Evolutionary conservation across 2,888 invertebrate genomes (phyloP).

Genomic region (Therioaphis trifolii): DNA sequence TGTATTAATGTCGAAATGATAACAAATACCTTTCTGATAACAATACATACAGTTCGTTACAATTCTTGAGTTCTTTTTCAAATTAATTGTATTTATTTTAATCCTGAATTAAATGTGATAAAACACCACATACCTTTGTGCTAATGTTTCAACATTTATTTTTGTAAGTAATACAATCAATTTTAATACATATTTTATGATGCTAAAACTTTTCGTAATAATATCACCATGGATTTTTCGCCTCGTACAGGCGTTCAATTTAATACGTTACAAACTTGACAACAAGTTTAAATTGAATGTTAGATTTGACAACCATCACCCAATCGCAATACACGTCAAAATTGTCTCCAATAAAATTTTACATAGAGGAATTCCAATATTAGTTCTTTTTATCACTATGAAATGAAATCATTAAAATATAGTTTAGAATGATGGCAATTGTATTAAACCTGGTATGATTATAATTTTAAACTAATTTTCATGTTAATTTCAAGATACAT

Average conservation of each 20-base stretch:
- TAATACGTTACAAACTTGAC: not conserved
- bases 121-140: no score
- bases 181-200: not conserved
- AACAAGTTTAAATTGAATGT: conserved; percentile 5
- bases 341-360: conserved; percentile 6
- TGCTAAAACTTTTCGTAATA: not conserved
- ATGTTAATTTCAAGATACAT: no score
- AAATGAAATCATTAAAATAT: no score
- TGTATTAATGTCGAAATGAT: no score
- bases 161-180: not conserved
- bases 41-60: no score
- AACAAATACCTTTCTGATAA: no score
- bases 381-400: not conserved
- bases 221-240: not conserved
- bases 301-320: not conserved
- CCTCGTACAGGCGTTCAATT: not conserved
- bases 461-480: no score
- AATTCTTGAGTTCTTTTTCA: no score
- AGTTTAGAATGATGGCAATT: not conserved
- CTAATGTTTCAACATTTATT: no score
- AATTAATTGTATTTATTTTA: no score
- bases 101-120: no score
- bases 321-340: conserved; percentile 10
- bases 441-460: no score
- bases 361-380: conserved; percentile 5